Conservation (phyloP, 2,888 invertebrate species). For the Xiphydria camelus region DNA sequence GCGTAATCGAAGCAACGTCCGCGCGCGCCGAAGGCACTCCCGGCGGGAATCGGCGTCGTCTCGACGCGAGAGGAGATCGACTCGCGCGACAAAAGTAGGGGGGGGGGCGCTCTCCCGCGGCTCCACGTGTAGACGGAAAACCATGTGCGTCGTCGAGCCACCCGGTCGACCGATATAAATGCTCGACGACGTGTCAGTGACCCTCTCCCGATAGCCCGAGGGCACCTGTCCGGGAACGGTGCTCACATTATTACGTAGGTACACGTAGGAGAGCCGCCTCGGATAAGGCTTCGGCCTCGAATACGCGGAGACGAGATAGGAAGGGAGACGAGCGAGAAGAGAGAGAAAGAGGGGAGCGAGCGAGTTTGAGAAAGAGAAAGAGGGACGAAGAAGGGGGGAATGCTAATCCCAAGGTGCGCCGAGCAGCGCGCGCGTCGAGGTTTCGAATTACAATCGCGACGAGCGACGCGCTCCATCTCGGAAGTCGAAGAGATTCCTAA, state of each 20-base stretch:
- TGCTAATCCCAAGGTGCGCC: not conserved
- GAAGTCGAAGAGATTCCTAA: no score
- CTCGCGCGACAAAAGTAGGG: not conserved
- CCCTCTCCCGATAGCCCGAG: conserved; percentile 23
- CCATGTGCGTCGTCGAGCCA: conserved; percentile 1
- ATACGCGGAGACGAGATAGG: no score
- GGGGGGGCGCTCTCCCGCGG: no score
- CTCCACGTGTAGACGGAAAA: not conserved
- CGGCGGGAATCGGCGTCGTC: no score
- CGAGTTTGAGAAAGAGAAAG: conserved; percentile 8
- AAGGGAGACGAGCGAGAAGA: no score
- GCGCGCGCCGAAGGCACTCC: no score
- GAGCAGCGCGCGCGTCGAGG: not conserved
- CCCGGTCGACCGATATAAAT: conserved; percentile 14
- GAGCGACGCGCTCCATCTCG: no score
- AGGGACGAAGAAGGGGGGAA: not conserved
- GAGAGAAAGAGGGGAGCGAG: no score
- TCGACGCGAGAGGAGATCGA: not conserved
- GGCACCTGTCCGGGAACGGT: not conserved
- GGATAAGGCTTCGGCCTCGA: no score
- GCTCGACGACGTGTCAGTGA: conserved; percentile 46
- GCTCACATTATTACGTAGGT: conserved; percentile 1
- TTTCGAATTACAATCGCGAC: no score
- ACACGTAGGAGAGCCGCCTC: no score
- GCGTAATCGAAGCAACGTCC: no score